phyloP scores from a whole-genome alignment of 2,797 vertebrate species.

The Novumbra hubbsi region DNA sequence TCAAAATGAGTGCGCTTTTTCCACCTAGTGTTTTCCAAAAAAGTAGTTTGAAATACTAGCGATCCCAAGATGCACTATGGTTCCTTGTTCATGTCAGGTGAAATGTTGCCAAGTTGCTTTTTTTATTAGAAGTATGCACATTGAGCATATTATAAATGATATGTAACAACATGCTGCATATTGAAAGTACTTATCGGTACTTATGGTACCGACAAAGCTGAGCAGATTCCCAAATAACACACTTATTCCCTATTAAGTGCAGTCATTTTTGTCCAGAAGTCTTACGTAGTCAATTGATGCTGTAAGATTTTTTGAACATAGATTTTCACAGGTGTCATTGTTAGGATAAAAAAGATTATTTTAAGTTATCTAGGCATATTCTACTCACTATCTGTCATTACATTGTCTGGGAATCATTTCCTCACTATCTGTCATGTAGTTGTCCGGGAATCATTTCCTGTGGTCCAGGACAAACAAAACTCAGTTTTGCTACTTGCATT shows the following conservation, averaged over 20 bases:
- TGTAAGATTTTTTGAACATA: slow-evolving; percentile 19
- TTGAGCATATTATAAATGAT: slow-evolving; percentile 10
- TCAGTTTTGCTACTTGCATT: not conserved
- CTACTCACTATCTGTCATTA: not conserved
- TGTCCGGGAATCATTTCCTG: not conserved
- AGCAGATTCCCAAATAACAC: not conserved
- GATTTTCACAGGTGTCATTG: slow-evolving; percentile 37
- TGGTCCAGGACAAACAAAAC: not conserved
- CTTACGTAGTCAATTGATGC: not conserved
- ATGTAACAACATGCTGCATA: not conserved
- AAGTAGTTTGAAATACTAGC: slow-evolving; percentile 8
- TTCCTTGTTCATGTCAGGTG: not conserved
- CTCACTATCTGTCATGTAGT: not conserved
- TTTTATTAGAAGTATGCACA: not conserved
- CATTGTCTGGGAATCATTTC: not conserved
- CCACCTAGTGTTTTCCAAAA: slow-evolving; percentile 26
- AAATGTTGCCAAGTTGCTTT: not conserved
- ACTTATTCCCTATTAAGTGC: not conserved
- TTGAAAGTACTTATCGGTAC: not conserved
- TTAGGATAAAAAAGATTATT: slow-evolving; percentile 13
- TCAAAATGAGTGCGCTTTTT: slow-evolving; percentile 29
- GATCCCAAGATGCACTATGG: not conserved
- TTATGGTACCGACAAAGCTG: no score
- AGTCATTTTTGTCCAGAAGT: not conserved
- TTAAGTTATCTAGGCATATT: not conserved